phyloP scores from a whole-genome alignment of 2,113 vertebrate species.

The Kryptolebias marmoratus region DNA sequence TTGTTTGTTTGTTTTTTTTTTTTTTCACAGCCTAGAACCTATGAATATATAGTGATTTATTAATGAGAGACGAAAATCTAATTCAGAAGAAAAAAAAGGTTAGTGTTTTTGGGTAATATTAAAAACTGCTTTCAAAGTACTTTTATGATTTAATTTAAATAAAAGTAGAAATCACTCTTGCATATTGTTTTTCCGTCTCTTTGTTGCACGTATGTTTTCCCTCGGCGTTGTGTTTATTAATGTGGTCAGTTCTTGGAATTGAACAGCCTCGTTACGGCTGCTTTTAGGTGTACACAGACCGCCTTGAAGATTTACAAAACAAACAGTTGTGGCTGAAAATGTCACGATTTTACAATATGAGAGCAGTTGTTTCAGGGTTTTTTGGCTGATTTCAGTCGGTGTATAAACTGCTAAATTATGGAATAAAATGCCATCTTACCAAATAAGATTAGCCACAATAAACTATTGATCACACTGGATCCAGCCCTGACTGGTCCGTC shows the following conservation, averaged over 20 bases:
- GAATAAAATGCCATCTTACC: background rate
- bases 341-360: background rate
- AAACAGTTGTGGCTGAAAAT: background rate
- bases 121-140: constrained; percentile 77
- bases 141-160: constrained; percentile 87
- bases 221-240: background rate
- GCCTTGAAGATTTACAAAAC: background rate
- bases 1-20: constrained; percentile 63
- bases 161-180: constrained; percentile 77
- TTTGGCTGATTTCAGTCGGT: background rate
- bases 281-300: background rate
- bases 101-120: constrained; percentile 81
- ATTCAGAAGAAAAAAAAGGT: constrained; percentile 73
- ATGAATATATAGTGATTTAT: constrained; percentile 75
- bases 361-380: background rate
- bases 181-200: constrained; percentile 34
- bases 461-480: too few relatives aligned
- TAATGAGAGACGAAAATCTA: constrained; percentile 77
- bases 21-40: constrained; percentile 59
- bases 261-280: too few relatives aligned
- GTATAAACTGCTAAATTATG: background rate
- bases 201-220: background rate
- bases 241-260: too few relatives aligned
- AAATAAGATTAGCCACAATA: too few relatives aligned
- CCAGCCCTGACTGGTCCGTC: too few relatives aligned